A percentile compares a stretch with the other conserved stretches of the same genome.
Conservation (phyloP, 2,797 vertebrate species). For the Pyrocephalus nanus region DNA sequence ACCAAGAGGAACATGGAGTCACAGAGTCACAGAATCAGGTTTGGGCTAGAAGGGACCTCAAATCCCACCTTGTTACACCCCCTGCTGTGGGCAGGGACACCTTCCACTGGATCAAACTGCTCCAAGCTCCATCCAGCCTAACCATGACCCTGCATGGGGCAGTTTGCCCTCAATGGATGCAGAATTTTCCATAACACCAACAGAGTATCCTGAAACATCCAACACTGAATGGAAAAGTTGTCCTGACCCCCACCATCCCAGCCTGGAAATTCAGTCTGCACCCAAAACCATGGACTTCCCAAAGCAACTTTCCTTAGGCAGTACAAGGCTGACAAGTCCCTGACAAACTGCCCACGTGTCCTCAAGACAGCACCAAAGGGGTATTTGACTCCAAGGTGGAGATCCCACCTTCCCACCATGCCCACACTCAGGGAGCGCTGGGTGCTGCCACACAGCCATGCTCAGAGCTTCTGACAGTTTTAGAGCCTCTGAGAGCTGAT, state of each 20-base stretch:
- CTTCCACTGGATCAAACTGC: neutral
- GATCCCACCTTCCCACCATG: fast-evolving
- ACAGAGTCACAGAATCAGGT: neutral
- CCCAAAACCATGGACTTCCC: fast-evolving
- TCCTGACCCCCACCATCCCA: no score
- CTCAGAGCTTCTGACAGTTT: neutral
- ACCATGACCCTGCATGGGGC: neutral
- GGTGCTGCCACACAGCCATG: neutral
- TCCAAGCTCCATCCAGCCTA: neutral
- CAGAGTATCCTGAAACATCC: neutral
- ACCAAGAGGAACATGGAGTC: neutral
- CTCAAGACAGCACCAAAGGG: neutral
- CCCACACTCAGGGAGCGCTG: fast-evolving
- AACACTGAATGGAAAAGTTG: fast-evolving
- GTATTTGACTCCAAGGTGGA: fast-evolving
- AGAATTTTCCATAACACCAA: no score
- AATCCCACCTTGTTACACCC: neutral
- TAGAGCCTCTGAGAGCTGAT: neutral
- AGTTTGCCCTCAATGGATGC: neutral
- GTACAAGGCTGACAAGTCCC: no score
- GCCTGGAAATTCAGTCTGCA: neutral
- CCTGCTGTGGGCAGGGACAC: neutral
- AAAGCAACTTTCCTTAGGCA: neutral
- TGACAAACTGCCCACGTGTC: fast-evolving
- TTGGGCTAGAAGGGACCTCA: neutral